Evolutionary conservation across 2,888 invertebrate species (phyloP), one percentile per base, ranked within the genome.

Genomic region (Platerodrilus igneus): DNA sequence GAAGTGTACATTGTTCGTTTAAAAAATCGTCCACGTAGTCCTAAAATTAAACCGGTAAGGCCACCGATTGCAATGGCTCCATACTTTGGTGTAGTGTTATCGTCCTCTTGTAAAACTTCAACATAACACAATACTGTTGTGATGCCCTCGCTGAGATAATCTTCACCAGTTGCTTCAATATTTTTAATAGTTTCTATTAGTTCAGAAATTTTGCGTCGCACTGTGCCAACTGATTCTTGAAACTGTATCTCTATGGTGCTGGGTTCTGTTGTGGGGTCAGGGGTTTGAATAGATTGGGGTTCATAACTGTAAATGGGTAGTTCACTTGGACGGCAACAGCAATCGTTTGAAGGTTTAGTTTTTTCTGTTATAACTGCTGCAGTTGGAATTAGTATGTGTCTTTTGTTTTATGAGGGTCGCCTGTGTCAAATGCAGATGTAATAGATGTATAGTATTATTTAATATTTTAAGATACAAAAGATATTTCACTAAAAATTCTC

Each of bases 41-140:
- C 85, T 41, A 88, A 73, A 54, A 89, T 76, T 49, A 85, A 77
- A 25, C 89, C 89, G 21, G 84, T 76, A 34, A 89, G 68, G 50
- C 85, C 85, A 45, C 88, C 86, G 56, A 84, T 76, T 1, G 78
- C 82, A 18, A 89, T 82, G 1, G 86, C 86, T 29, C 84, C 86
- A 55, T 80, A 75, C 56, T 86, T 75, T 4, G 82, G 80, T 33
- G 85, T 64, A 10, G 80, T 76, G 58, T 89, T 89, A 47, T 83
- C 81, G 59, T 92, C 91, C 63, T 90, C 83, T 52, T 82, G 77
- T 33, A 92, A 70, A 62, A 83, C 86, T 44, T 74, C 69, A 45
- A 85, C 68, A 14, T 81, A 68, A 44, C 77, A 81, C 83, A n/a
- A n/a, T n/a, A n/a, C n/a, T n/a, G n/a, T n/a, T n/a, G n/a, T n/a